Evolutionary conservation across 2,113 vertebrate species (phyloP).

Genomic region (Hiodon tergisus): DNA sequence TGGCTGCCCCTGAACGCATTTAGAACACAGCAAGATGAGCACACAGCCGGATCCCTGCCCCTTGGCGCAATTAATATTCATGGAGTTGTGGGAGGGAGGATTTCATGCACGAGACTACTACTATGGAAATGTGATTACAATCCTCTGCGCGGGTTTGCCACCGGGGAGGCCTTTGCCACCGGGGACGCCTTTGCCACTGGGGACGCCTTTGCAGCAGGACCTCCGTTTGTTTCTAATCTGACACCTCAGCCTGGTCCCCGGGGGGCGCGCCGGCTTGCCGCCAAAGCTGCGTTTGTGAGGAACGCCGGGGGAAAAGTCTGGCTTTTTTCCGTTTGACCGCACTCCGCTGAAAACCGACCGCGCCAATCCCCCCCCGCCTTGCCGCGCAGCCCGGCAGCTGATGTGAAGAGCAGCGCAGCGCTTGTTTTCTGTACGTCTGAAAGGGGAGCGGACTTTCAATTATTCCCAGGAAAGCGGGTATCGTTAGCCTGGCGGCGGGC

Average conservation of each 20-base stretch:
- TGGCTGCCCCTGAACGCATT: slow-evolving; percentile 24
- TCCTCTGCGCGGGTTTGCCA: slow-evolving; percentile 30
- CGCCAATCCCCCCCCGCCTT: neutral
- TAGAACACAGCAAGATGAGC: neutral
- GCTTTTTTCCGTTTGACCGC: neutral
- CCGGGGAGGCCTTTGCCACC: neutral
- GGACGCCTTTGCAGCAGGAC: neutral
- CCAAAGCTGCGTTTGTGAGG: neutral
- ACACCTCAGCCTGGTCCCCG: neutral
- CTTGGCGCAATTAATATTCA: slow-evolving; percentile 24
- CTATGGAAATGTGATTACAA: slow-evolving; percentile 41
- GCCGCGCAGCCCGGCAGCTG: neutral
- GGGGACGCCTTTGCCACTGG: too few relatives aligned
- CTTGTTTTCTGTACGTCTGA: neutral
- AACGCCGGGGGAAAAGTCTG: slow-evolving; percentile 3
- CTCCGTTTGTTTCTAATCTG: slow-evolving; percentile 28
- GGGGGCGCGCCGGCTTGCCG: neutral
- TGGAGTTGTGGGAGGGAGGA: slow-evolving; percentile 16
- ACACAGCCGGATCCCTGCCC: neutral
- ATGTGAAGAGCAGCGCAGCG: neutral
- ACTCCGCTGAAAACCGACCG: neutral
- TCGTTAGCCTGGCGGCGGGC: neutral
- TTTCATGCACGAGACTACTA: slow-evolving; percentile 34
- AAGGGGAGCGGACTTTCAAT: neutral
- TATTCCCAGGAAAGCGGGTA: slow-evolving; percentile 1